Base-by-base conservation (phyloP, 1,140 invertebrate genomes). In the Ceratosolen solmsi region DNA sequence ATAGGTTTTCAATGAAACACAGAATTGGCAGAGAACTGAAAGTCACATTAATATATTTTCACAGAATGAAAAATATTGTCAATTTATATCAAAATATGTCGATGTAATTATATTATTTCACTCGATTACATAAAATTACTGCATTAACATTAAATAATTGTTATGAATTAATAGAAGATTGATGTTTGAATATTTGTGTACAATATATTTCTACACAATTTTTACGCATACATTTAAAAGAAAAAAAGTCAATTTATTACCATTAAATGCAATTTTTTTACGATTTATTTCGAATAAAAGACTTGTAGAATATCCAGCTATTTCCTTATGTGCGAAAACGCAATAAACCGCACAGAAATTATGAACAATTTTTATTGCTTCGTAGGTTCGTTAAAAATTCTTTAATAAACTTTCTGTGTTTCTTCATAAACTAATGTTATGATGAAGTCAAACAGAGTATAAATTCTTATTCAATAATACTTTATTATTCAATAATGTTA, bases 321-420 rank as follows among this genome's bases (percentile, higher is more conserved):
- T 63, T 63, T 27, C 25, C 27, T 30, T 60, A 17, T 63, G 15
- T 20, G 27, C 0, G n/a, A n/a, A n/a, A n/a, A n/a, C n/a, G 60
- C 17, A 63, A 63, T 63, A 33, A 63, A 33, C 27, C 27, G 30
- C 17, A 3, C 27, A 63, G 30, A 63, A 63, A 30, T 30, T 33
- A 36, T 33, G 30, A 63, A 63, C 27, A 63, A 63, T 63, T 63
- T 33, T 63, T 63, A 63, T 63, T 33, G 13, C 30, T 27, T 63
- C 17, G 13, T 20, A 63, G 17, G 13, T 5, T 63, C n/a, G 9
- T 63, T 30, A 60, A 60, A 17, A 60, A 30, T 13, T 30, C 15
- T 33, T 20, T 33, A 54, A 54, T 54, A 33, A 7, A 63, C 33
- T 63, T 63, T 17, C 11, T 54, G 15, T 3, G 20, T 54, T 2